Evolutionary conservation across 2,888 invertebrate species (phyloP), one percentile per base, ranked within the genome.

Genomic region (Ophonus ardosiacus): DNA sequence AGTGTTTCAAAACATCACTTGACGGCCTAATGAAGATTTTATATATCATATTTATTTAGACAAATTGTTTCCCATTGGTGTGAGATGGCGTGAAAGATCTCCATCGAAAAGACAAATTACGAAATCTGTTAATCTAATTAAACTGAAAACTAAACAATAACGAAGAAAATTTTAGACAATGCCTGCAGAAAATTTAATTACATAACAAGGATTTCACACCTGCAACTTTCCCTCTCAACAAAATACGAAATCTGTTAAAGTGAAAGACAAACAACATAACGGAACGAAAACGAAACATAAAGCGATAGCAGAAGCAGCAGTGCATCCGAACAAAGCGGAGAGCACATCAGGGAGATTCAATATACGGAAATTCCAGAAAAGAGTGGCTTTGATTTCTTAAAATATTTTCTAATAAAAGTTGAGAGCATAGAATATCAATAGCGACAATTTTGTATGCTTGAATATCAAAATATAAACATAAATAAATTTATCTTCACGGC

Each of bases 121-220:
- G 13, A 80, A 80, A 80, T 80, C 61, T 80, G 57, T 38, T 78
- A 80, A 61, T 80, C 61, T 80, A 40, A 80, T 80, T 80, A 80
- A 61, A 61, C 24, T 78, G 57, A 31, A 78, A 78, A 78, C 71
- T 68, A 74, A 74, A 74, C 71, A 74, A 74, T 43, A 74, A 74
- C 71, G 71, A 74, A 74, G 71, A 74, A 74, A 74, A 74, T 38
- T 74, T 15, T 57, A 56, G 24, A 78, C 78, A 78, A 78, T 57
- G 24, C n/a, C 24, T 24, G 78, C 78, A 78, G 57, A 57, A 78
- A 78, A 78, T 78, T 78, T 78, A 78, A 78, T 78, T 78, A 78
- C 43, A 74, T 43, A 74, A 74, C 71, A 74, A 74, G 71, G 18
- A 43, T 74, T 74, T 43, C 71, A 74, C 71, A 74, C 71, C 71